phyloP scores from a whole-genome alignment of 2,113 vertebrate species.

The Tychaedon coryphoeus region DNA sequence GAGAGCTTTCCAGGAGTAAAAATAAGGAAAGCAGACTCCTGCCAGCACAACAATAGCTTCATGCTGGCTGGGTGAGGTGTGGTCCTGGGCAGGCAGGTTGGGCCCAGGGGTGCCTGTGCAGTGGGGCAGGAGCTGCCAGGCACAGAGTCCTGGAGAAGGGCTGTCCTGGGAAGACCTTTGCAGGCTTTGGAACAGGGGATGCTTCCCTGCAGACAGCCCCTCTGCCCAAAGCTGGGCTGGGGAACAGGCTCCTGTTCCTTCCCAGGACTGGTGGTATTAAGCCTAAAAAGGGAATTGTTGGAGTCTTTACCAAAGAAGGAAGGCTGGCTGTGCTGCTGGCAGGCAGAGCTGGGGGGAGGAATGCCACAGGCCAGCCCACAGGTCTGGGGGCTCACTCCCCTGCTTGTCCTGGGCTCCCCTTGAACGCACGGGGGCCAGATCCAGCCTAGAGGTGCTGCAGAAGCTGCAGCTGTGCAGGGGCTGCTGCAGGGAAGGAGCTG shows the following conservation, averaged over 20 bases:
- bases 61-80: neutral
- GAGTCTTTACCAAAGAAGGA: slow-evolving; percentile 68
- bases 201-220: neutral
- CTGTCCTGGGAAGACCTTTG: neutral
- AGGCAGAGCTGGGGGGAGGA: neutral
- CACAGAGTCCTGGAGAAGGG: neutral
- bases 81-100: neutral
- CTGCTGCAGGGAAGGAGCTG: neutral
- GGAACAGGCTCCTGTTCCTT: neutral
- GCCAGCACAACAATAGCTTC: neutral
- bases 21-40: neutral
- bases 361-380: neutral
- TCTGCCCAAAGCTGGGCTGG: neutral
- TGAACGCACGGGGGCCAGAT: neutral
- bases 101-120: neutral
- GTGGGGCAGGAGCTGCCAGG: neutral
- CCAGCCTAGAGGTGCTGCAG: neutral
- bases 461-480: neutral
- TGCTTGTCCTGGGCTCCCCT: neutral
- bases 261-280: neutral
- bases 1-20: neutral
- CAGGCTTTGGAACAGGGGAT: neutral
- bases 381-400: neutral
- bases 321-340: fast-evolving
- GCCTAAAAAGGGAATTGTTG: slow-evolving; percentile 65